Percentiles rank a stretch among this genome's conserved stretches.
phyloP scores from a whole-genome alignment of 2,888 invertebrate species.

The Rapana venosa region DNA sequence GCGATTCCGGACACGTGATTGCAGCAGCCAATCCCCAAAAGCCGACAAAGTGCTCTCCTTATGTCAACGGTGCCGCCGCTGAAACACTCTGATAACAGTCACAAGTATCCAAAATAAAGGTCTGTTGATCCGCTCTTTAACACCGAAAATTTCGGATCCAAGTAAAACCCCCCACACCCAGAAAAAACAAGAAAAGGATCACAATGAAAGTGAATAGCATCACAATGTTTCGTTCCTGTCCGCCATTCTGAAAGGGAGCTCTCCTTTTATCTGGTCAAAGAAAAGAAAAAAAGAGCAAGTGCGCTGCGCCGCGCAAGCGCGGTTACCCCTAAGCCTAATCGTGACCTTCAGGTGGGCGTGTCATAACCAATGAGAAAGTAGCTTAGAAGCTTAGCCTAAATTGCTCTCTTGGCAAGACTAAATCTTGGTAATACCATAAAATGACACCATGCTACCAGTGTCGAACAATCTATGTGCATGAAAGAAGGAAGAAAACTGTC shows the following conservation, averaged over 20 bases:
- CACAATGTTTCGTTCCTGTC: constrained; percentile 33
- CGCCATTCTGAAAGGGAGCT: constrained; percentile 38
- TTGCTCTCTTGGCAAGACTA: too few species aligned
- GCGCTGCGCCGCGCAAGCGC: neutral
- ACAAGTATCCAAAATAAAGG: constrained; percentile 90
- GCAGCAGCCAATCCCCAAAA: too few species aligned
- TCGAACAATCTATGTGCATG: neutral
- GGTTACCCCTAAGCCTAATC: neutral
- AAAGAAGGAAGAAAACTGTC: neutral
- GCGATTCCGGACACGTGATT: too few species aligned
- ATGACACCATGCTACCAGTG: neutral
- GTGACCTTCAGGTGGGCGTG: constrained; percentile 29
- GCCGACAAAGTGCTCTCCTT: too few species aligned
- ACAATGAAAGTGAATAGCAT: constrained; percentile 41
- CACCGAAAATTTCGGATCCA: constrained; percentile 88
- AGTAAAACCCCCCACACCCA: constrained; percentile 82
- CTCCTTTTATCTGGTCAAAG: neutral
- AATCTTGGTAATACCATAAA: too few species aligned
- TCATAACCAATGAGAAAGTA: constrained; percentile 18
- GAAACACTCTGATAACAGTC: constrained; percentile 84
- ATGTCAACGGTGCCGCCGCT: constrained; percentile 34
- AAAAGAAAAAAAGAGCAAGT: neutral
- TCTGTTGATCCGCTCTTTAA: constrained; percentile 85
- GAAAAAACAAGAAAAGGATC: constrained; percentile 39
- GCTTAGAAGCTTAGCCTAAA: neutral